Evolutionary conservation across 2,797 vertebrate genomes (phyloP), one percentile per base, ranked within the genome.

Genomic region (Xiphorhynchus erythropygius): DNA sequence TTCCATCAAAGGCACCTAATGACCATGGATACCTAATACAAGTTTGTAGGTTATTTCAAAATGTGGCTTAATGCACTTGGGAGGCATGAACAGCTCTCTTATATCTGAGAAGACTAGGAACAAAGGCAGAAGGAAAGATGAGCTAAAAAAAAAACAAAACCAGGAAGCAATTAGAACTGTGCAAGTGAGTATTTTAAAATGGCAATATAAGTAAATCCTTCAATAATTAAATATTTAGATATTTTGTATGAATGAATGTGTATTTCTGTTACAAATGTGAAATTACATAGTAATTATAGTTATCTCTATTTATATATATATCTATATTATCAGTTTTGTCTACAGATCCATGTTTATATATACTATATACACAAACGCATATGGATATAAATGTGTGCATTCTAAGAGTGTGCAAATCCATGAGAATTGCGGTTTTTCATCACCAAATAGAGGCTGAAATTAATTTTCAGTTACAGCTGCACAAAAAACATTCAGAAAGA

Each of bases 1-100:
- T 85, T 86, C 50, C 65, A 83, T 88, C 42, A 84, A 41, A 76
- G 60, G 60, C 25, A 55, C 39, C 49, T 96, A 75, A 96, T 88
- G 52, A 33, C 83, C 71, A n/a, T 75, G 44, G 62, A 55, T 76
- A 44, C 55, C 67, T 90, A 84, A 82, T 55, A 74, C 49, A 60
- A 82, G 69, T 87, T 64, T 77, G 37, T 53, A 41, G 71, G 57
- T 75, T 42, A 81, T 75, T 87, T 96, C 65, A 25, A 87, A 92
- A 83, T 46, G 35, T 83, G 52, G 11, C 50, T 91, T 25, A 47
- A 42, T 86, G 50, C 39, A 75, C 55, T 76, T 65, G 50, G 62
- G 80, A 78, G 14, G n/a, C 18, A 23, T 41, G 9, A 88, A 75
- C 41, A 65, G 28, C 28, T 74, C 41, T 74, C 39, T 71, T 46